Conservation (phyloP, 1,140 invertebrate species). For the Listronotus bonariensis region DNA sequence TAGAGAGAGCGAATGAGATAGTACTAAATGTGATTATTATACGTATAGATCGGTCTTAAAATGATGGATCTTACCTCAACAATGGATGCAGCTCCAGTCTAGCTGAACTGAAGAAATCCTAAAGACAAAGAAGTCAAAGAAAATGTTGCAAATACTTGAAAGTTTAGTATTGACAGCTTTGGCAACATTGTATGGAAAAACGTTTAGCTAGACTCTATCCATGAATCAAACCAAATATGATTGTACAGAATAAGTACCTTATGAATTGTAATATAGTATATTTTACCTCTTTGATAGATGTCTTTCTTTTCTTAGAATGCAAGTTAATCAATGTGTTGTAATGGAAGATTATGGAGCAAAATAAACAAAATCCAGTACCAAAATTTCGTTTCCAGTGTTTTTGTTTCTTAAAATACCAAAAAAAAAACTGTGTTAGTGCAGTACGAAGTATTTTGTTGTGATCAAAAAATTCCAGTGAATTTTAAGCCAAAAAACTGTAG, state of each 20-base stretch:
- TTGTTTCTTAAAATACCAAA: too few relatives aligned
- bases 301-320: conserved; percentile 4
- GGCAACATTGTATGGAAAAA: background rate
- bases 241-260: conserved; percentile 1
- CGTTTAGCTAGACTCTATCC: background rate
- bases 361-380: background rate
- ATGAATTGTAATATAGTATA: conserved; percentile 13
- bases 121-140: too few relatives aligned
- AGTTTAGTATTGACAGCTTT: too few relatives aligned
- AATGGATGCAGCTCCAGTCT: too few relatives aligned
- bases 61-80: too few relatives aligned
- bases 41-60: conserved; percentile 6
- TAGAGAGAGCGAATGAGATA: conserved; percentile 32
- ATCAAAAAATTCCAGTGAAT: conserved; percentile 5
- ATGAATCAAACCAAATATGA: conserved; percentile 1
- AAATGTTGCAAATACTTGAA: too few relatives aligned
- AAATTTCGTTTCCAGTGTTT: background rate
- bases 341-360: background rate
- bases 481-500: conserved; percentile 7
- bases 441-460: too few relatives aligned
- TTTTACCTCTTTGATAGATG: background rate
- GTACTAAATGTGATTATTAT: conserved; percentile 23
- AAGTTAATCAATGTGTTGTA: background rate
- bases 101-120: too few relatives aligned
- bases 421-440: too few relatives aligned